phyloP scores from a whole-genome alignment of 2,113 vertebrate species.

The Sisor rabdophorus region DNA sequence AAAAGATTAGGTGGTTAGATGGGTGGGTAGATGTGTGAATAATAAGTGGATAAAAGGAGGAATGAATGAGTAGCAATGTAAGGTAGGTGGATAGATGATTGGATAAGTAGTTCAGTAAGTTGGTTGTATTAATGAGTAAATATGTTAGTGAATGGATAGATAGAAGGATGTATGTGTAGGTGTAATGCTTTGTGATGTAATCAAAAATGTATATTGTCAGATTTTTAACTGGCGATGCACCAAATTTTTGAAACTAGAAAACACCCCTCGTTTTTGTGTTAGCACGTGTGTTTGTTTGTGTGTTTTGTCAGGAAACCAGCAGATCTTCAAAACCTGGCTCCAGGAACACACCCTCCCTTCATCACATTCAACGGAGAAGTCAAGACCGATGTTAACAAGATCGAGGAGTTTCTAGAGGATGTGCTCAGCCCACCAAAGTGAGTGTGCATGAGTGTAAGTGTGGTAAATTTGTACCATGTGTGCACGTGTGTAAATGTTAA shows the following conservation, averaged over 20 bases:
- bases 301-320: slow-evolving; percentile 83
- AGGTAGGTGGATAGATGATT: neutral
- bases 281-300: neutral
- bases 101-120: too few species aligned
- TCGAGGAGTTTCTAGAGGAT: slow-evolving; percentile 97
- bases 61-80: too few species aligned
- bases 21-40: too few species aligned
- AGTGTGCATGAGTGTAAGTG: slow-evolving; percentile 54
- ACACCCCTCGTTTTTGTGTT: slow-evolving; percentile 1
- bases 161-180: too few species aligned
- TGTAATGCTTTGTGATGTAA: too few species aligned
- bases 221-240: too few species aligned
- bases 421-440: slow-evolving; percentile 93
- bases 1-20: too few species aligned
- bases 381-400: slow-evolving; percentile 98
- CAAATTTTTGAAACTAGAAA: too few species aligned
- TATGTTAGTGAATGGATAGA: too few species aligned
- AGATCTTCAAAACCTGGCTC: slow-evolving; percentile 96
- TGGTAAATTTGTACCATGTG: neutral
- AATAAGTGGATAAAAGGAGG: too few species aligned
- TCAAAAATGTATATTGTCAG: too few species aligned
- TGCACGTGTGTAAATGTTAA: neutral
- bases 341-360: slow-evolving; percentile 95
- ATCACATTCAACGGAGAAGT: slow-evolving; percentile 96
- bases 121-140: neutral